Conservation (phyloP, 2,888 invertebrate species). For the Mythimna vitellina region DNA sequence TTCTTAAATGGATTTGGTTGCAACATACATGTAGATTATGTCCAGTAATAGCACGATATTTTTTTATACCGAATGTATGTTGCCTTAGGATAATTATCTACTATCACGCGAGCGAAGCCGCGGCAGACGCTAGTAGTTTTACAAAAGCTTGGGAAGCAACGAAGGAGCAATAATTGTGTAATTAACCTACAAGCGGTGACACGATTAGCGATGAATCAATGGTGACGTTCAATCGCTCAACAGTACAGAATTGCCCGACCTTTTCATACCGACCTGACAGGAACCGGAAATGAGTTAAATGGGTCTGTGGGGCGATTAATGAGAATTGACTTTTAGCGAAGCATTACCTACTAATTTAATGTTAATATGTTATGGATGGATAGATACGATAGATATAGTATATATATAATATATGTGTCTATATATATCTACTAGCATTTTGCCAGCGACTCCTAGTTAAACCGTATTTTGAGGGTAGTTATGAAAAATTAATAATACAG, state of each 20-base stretch:
- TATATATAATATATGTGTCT: too few relatives aligned
- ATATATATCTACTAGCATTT: too few relatives aligned
- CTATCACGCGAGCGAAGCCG: too few relatives aligned
- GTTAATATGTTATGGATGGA: not conserved
- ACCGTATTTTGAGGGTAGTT: too few relatives aligned
- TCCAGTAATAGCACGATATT: too few relatives aligned
- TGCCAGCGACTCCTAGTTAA: too few relatives aligned
- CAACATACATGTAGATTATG: too few relatives aligned
- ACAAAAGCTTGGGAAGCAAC: conserved; percentile 2
- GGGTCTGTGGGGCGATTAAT: conserved; percentile 19
- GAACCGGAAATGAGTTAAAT: conserved; percentile 40
- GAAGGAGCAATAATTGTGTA: conserved; percentile 26
- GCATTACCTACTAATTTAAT: not conserved
- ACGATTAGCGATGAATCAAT: conserved; percentile 52
- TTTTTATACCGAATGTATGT: too few relatives aligned
- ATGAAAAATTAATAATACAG: too few relatives aligned
- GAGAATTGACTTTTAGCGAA: conserved; percentile 18
- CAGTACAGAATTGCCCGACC: conserved; percentile 17
- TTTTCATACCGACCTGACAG: conserved; percentile 10
- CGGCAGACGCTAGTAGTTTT: not conserved
- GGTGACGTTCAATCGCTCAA: conserved; percentile 18
- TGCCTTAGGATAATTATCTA: too few relatives aligned
- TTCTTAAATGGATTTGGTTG: too few relatives aligned
- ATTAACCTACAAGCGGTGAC: conserved; percentile 29
- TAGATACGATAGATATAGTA: too few relatives aligned